Base-by-base conservation (phyloP, 53 echinoderm and acorn worm genomes). In the Patiria pectinifera region DNA sequence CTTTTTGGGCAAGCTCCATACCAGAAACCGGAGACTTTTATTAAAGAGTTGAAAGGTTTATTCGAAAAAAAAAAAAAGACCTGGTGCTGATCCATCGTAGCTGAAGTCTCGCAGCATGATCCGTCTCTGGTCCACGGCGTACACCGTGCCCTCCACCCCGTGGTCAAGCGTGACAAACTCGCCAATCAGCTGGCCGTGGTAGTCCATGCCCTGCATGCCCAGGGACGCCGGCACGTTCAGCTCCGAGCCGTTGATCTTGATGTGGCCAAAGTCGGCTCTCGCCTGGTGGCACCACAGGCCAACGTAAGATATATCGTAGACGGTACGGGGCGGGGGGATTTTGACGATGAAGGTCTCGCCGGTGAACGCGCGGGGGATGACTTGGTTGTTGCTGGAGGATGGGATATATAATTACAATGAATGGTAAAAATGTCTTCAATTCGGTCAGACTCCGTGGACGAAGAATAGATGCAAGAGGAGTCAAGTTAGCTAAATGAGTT, bases 1-100 rank as follows among this genome's bases (percentile, higher is more conserved):
- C 35, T 35, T 35, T 35, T 35, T 35, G 35, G 35, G 35, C 35
- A 35, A 35, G 35, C 35, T 35, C 35, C 35, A 35, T 35, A 35
- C 1, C 35, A 35, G 35, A 35, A 35, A 35, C 35, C 35, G 35
- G 35, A 35, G 35, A 35, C 35, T 1, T 60, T 60, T 60, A 12
- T 8, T 60, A 12, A 12, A 12, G 12, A 12, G 9, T 72, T 72
- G 14, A 6, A 19, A 72, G 21, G 3, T 35, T 76, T 4, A n/a
- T 76, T 8, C 25, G 4, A n/a, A 4, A 24, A 12, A 12, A 14
- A 35, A 9, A 2, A n/a, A 9, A 89, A 72, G 76, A 97, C 97
- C 97, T 85, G 97, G 97, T 23, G 92, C 97, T 43, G 59, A 19
- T 0, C 97, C 97, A 46, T 95, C 95, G 62, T 95, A 97, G 3